phyloP scores from a whole-genome alignment of 2,888 invertebrate species.

The Octonoba sinensis region DNA sequence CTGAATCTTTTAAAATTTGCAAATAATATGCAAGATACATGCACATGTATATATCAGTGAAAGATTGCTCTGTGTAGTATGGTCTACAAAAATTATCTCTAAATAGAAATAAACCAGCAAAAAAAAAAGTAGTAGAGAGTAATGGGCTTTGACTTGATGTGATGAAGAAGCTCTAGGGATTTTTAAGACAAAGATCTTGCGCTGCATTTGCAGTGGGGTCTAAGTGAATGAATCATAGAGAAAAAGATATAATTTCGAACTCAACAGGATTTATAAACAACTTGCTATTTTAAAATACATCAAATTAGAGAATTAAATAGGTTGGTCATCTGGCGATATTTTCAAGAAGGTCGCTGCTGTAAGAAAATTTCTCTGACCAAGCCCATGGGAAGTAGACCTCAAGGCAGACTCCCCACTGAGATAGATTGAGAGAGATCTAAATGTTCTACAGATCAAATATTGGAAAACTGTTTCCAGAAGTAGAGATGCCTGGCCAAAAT shows the following conservation, averaged over 20 bases:
- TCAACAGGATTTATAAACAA: constrained; percentile 3
- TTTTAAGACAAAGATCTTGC: neutral
- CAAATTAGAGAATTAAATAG: neutral
- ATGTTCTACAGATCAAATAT: no score
- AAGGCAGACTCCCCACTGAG: neutral
- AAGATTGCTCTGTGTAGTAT: no score
- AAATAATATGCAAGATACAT: no score
- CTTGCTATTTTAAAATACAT: neutral
- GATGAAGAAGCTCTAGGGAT: neutral
- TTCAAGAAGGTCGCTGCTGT: constrained; percentile 3
- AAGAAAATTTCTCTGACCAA: neutral
- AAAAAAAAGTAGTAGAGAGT: no score
- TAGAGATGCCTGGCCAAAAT: neutral
- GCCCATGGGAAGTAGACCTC: neutral
- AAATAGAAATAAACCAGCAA: no score
- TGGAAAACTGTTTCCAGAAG: no score
- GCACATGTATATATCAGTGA: no score
- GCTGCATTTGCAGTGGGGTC: neutral
- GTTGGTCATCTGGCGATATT: neutral
- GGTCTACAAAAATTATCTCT: no score
- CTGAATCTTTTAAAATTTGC: no score
- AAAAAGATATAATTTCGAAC: constrained; percentile 1
- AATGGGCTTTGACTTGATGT: no score
- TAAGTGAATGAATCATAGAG: neutral
- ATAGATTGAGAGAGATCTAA: no score